A percentile compares a stretch with the other conserved stretches of the same genome.
Conservation (phyloP, 2,113 vertebrate genomes). For the Anser cygnoides region DNA sequence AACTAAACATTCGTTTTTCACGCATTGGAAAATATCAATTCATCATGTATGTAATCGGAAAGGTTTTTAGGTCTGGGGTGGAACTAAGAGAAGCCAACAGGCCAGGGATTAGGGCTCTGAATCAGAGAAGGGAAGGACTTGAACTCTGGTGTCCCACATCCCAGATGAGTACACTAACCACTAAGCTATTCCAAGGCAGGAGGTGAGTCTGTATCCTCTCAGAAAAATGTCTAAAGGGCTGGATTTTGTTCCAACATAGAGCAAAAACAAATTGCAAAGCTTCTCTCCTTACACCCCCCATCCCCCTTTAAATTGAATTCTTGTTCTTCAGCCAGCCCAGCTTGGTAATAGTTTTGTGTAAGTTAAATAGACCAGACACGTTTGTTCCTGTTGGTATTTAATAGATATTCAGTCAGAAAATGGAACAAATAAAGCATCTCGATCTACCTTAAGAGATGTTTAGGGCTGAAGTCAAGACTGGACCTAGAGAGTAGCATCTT, state of each 20-base stretch:
- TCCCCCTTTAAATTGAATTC: neutral
- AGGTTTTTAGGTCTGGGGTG: neutral
- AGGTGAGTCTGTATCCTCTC: slow-evolving; percentile 38
- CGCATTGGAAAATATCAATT: slow-evolving; percentile 22
- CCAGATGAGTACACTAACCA: slow-evolving; percentile 14
- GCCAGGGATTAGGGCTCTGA: slow-evolving; percentile 19
- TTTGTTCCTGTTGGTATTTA: slow-evolving; percentile 19
- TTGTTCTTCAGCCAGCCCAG: slow-evolving; percentile 40
- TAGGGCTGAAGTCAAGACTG: neutral
- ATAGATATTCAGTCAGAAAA: neutral
- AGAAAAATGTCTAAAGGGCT: neutral
- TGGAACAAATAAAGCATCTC: neutral
- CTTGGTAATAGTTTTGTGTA: slow-evolving; percentile 16
- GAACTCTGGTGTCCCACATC: slow-evolving; percentile 35
- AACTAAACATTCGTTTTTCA: neutral
- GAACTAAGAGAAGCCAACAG: neutral
- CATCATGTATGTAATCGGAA: neutral
- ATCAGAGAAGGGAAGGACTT: slow-evolving; percentile 39
- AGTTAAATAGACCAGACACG: slow-evolving; percentile 33
- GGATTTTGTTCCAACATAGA: neutral
- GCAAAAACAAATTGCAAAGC: neutral
- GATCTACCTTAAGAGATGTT: neutral
- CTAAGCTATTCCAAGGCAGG: slow-evolving; percentile 17
- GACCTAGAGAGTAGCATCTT: neutral
- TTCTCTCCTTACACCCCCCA: neutral